Percentiles rank a stretch among this genome's conserved stretches.
Conservation (phyloP, 2,113 vertebrate species). For the Butorides virescens region DNA sequence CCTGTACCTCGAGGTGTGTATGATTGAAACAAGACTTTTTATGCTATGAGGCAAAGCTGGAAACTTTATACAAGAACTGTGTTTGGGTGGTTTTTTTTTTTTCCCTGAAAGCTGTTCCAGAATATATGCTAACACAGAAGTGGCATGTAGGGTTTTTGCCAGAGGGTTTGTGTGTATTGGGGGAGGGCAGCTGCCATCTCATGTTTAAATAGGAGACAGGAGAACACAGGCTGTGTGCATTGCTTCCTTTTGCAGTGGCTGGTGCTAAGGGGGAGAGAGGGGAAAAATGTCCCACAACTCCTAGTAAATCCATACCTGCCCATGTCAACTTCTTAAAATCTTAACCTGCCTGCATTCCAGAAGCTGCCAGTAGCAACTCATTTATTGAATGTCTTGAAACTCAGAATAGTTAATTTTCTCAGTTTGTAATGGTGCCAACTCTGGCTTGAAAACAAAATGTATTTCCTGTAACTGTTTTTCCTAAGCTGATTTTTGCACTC, state of each 20-base stretch:
- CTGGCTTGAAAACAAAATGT: background rate
- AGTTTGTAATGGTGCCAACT: background rate
- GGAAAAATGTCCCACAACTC: background rate
- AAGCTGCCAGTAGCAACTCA: background rate
- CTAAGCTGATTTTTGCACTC: background rate
- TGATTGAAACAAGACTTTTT: slow-evolving; percentile 19
- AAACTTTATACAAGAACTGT: background rate
- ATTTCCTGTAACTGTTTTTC: background rate
- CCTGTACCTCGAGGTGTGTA: background rate
- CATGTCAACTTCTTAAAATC: background rate
- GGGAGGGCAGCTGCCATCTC: background rate
- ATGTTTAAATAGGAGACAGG: background rate
- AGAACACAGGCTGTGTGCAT: background rate
- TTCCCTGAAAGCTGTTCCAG: background rate
- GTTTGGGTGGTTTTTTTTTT: background rate
- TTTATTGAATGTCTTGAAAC: background rate
- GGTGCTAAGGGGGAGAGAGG: background rate
- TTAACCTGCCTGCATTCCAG: background rate
- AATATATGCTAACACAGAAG: background rate
- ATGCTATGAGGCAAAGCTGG: background rate
- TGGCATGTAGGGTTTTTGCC: background rate
- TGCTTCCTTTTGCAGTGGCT: background rate
- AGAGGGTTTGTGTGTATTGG: background rate
- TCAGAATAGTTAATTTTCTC: background rate
- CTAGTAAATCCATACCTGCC: background rate